Base-by-base conservation (phyloP, 1,140 invertebrate genomes). In the Diorhabda elongata region DNA sequence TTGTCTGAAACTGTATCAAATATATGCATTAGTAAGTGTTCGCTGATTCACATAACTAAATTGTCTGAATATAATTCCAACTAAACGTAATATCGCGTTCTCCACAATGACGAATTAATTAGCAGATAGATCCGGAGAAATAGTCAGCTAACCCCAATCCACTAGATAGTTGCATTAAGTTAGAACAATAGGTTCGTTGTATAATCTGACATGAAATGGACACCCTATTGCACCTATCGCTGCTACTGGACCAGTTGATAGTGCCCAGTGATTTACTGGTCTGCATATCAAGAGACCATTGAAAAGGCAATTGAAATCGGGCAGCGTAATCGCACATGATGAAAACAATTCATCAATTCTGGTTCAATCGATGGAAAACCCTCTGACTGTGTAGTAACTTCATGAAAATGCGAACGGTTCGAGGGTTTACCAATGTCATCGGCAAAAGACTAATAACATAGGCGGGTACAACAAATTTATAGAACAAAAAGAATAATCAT, bases 251-350 rank as follows among this genome's bases (percentile, higher is more conserved):
- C 68, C 67, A 67, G 73, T 75, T 74, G 77, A 79, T 79, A 79
- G 76, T 76, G 75, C 68, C 67, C 70, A 45, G 77, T 80, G 78
- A 80, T 80, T 80, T 80, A 80, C 69, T 73, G 76, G 65, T 75
- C 69, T 74, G 73, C 74, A 76, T 79, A 78, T 78, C 76, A 67
- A 73, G 72, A 74, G 72, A 74, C 75, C 77, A 79, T 79, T 79
- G 78, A 80, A 79, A 79, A 79, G 75, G 75, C 77, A 80, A 80
- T 80, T 80, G 79, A 80, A 80, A 80, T 80, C 72, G 74, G 73
- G 66, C 76, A 65, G 71, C 73, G 74, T 80, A 79, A 80, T 80
- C 77, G 77, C 73, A 77, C 77, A 79, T 79, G 79, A 80, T 78
- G 78, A 80, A 79, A 80, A 79, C 79, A 77, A 79, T 80, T 80